A percentile compares a stretch with the other conserved stretches of the same genome.
Conservation (phyloP, 2,113 vertebrate genomes). For the Pelusios castaneus region DNA sequence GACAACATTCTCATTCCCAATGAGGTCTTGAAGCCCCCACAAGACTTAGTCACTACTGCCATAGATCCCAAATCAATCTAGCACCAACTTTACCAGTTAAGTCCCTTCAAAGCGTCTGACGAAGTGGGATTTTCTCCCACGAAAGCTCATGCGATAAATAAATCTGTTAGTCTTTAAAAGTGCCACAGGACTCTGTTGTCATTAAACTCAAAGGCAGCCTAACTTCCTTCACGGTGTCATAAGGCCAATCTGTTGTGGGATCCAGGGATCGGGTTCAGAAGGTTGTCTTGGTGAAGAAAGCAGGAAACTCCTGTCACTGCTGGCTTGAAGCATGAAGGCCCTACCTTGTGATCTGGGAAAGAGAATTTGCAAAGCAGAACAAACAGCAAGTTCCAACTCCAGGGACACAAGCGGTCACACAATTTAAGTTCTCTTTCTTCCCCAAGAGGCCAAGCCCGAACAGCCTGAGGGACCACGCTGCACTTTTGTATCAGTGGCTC, state of each 20-base stretch:
- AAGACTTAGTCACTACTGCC: neutral
- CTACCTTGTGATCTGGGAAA: too few relatives aligned
- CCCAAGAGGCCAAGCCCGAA: neutral
- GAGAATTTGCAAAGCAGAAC: neutral
- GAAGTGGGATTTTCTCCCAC: too few relatives aligned
- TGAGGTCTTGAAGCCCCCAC: fast-evolving
- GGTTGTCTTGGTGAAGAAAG: too few relatives aligned
- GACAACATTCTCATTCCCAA: fast-evolving
- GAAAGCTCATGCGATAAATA: too few relatives aligned
- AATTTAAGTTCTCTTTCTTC: neutral
- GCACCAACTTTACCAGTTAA: neutral
- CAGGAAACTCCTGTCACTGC: neutral
- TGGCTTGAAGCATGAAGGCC: neutral
- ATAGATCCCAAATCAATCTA: neutral
- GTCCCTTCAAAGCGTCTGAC: too few relatives aligned
- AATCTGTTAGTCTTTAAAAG: too few relatives aligned
- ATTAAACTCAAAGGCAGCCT: neutral
- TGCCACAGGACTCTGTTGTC: too few relatives aligned
- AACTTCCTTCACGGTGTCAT: neutral
- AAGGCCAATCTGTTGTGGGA: neutral
- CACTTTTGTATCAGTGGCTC: neutral
- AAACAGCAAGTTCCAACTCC: neutral
- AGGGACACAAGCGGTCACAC: neutral
- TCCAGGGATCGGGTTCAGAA: too few relatives aligned
- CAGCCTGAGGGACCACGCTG: neutral